phyloP scores from a whole-genome alignment of 2,113 vertebrate genomes.

The Callospermophilus lateralis region DNA sequence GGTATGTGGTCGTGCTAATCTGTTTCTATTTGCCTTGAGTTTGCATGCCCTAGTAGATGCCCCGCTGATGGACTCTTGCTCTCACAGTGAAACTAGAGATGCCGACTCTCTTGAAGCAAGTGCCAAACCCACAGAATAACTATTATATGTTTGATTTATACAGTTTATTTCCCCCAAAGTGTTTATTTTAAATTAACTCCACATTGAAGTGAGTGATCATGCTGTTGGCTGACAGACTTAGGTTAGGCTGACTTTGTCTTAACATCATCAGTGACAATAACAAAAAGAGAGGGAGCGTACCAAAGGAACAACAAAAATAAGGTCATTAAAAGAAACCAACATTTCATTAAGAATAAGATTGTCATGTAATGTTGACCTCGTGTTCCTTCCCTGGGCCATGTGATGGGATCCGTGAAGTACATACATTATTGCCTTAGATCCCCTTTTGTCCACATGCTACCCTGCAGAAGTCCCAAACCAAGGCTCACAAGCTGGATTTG shows the following conservation, averaged over 20 bases:
- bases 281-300: not conserved
- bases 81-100: constrained; percentile 11
- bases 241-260: not conserved
- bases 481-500: constrained; percentile 50
- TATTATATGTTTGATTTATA: constrained; percentile 77
- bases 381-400: not conserved
- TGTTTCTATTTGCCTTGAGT: not conserved
- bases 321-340: not conserved
- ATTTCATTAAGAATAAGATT: not conserved
- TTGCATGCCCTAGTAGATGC: not conserved
- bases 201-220: constrained; percentile 16
- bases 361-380: not conserved
- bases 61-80: not conserved
- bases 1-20: not conserved
- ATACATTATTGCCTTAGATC: not conserved
- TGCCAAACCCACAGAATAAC: constrained; percentile 75
- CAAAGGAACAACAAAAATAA: not conserved
- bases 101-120: constrained; percentile 49
- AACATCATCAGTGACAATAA: not conserved
- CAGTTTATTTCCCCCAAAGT: constrained; percentile 63
- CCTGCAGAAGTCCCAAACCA: constrained; percentile 10
- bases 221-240: not conserved
- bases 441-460: not conserved
- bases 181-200: constrained; percentile 66
- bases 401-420: not conserved